Base-by-base conservation (phyloP, 64 coral and sea anemone genomes). In the Montipora sp. region DNA sequence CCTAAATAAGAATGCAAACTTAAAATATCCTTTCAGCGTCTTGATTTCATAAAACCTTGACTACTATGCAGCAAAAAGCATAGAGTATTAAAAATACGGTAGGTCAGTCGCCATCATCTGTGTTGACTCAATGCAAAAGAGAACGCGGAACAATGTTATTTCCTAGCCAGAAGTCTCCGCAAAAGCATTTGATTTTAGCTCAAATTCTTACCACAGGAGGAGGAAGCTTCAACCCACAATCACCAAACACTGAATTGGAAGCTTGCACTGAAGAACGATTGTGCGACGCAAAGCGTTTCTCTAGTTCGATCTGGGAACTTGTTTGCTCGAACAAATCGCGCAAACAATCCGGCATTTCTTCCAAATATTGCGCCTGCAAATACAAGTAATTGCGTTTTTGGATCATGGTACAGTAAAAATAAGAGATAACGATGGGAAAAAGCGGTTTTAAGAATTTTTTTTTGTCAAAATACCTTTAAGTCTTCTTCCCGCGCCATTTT, bases 401-500 rank as follows among this genome's bases (percentile, higher is more conserved):
- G 8, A 14, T 69, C 24, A 47, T 36, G 68, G 48, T 6, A 0
- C 10, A 61, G 14, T 69, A 18, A 48, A 10, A 69, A 65, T 13
- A 47, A 47, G 80, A 21, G 10, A 22, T 5, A 48, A 10, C 5
- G 7, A 46, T 9, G 18, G 0, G 6, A 71, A 47, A 36, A 6
- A 78, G 4, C 13, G 15, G 18, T 49, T 49, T 63, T 63, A 19
- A 63, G 13, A 63, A 63, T 63, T 63, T 7, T 63, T 63, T 63
- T 63, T 36, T 36, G 36, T 36, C 11, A 63, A 63, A 12, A 63
- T 7, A 67, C 61, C 78, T 22, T 12, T 48, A 65, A 83, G 66
- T 24, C 44, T 15, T 58, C 77, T 59, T 94, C 92, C 92, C 92
- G 92, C 87, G 92, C 92, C 92, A 94, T 94, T 80, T 94, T 94